Conservation (phyloP, 2,888 invertebrate species). For the Cheilosia variabilis region DNA sequence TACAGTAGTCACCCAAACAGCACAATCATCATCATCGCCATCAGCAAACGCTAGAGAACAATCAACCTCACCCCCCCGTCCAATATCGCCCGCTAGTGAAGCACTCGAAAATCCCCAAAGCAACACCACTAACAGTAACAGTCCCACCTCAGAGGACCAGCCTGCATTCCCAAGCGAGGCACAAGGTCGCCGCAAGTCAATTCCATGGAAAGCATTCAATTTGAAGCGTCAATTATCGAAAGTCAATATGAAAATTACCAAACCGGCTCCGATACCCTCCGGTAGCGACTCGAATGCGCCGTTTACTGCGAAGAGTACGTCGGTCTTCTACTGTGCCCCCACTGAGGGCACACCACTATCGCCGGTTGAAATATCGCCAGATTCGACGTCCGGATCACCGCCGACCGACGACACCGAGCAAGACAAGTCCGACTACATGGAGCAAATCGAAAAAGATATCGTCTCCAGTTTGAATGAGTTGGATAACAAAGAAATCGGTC, state of each 20-base stretch:
- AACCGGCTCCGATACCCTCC: conserved; percentile 77
- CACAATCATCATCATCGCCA: conserved; percentile 66
- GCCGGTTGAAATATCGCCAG: conserved; percentile 80
- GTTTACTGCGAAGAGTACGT: conserved; percentile 79
- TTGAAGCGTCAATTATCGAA: conserved; percentile 92
- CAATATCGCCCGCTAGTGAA: conserved; percentile 84
- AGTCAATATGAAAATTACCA: conserved; percentile 86
- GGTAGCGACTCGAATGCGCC: conserved; percentile 83
- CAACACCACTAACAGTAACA: conserved; percentile 76
- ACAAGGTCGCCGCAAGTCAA: conserved; percentile 86
- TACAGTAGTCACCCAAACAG: conserved; percentile 73
- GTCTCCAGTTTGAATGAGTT: conserved; percentile 76
- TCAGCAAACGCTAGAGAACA: conserved; percentile 77
- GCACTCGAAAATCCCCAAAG: conserved; percentile 83
- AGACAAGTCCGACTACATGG: conserved; percentile 79
- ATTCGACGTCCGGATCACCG: conserved; percentile 78
- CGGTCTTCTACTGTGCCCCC: conserved; percentile 84
- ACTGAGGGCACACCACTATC: conserved; percentile 79
- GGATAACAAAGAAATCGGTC: conserved; percentile 73
- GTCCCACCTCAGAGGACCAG: conserved; percentile 79
- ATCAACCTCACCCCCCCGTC: conserved; percentile 82
- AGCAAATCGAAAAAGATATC: conserved; percentile 78
- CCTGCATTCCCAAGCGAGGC: conserved; percentile 82
- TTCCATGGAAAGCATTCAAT: conserved; percentile 91
- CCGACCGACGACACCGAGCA: conserved; percentile 77